Base-by-base conservation (phyloP, 1,140 invertebrate species). In the Hormaphis cornu region DNA sequence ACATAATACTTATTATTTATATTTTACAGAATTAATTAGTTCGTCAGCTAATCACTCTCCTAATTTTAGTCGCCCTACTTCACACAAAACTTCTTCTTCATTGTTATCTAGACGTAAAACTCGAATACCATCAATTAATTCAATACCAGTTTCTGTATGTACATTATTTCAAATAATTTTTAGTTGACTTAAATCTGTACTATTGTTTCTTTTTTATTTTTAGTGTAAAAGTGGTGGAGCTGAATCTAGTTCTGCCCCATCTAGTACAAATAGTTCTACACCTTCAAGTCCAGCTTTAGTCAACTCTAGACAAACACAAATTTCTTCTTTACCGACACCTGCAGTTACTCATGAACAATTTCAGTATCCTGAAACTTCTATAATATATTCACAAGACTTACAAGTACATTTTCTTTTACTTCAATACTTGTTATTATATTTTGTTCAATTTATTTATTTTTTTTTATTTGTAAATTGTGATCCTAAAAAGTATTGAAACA, bases 231-330 rank as follows among this genome's bases (percentile, higher is more conserved):
- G 52, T 70, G 52, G 69, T 70, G 52, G 52, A 52, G 48, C 58
- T 59, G 70, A 61, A 52, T 59, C 56, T 69, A 93, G 91, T 81
- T 96, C 93, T 69, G 94, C 91, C 77, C 93, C 91, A 54, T 96
- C 94, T 48, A 96, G 92, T 77, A 96, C 93, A 81, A 97, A 95
- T 79, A 95, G 92, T 77, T 96, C 93, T 71, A 93, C 93, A 70
- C 93, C 93, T 72, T 95, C 92, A 74, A 95, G 92, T 80, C 94
- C 94, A 69, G 93, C 93, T 71, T 83, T 91, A 53, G 81, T 87
- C 73, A 77, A 78, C 74, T 75, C 77, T 56, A 80, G 79, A 80
- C 76, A 58, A 40, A 83, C 83, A 71, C 83, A 82, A 75, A 79
- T 80, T 73, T 77, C 80, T 4, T 75, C 78, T 48, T 76, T 77